Conservation (phyloP, 2,797 vertebrate genomes). For the Eulemur coronatus region DNA sequence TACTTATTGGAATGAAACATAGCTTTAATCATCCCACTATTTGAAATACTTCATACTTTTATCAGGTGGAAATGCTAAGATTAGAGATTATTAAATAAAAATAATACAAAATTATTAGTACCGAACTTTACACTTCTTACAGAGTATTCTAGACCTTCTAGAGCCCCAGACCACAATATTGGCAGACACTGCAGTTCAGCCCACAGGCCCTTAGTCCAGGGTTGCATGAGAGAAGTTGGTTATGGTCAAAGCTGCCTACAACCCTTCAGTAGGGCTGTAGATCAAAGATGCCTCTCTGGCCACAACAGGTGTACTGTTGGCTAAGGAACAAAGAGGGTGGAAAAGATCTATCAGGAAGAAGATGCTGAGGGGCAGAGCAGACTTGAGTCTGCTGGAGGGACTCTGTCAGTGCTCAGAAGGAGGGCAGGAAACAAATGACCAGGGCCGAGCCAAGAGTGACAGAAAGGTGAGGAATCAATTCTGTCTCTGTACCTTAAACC, state of each 20-base stretch:
- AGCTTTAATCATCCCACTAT: not conserved
- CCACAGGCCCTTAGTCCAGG: not conserved
- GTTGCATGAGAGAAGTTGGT: not conserved
- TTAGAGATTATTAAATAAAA: not conserved
- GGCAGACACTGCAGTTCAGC: not conserved
- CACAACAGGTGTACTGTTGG: not conserved
- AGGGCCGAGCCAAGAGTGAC: not conserved
- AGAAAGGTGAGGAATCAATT: not conserved
- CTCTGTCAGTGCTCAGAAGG: not conserved
- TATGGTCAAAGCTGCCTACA: not conserved
- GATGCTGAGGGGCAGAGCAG: not conserved
- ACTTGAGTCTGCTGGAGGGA: not conserved
- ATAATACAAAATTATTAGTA: not conserved
- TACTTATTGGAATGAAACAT: not conserved
- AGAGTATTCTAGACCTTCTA: not conserved
- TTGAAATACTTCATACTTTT: not conserved
- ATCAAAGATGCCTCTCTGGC: not conserved
- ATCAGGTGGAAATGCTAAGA: conserved; percentile 5
- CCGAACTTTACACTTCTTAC: not conserved
- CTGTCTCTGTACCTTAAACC: not conserved
- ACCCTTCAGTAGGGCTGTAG: not conserved
- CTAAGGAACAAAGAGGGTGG: not conserved
- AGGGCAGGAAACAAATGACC: not conserved
- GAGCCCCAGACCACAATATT: not conserved
- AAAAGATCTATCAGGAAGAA: not conserved